Base-by-base conservation (phyloP, 2,888 invertebrate species). In the Corbicula japonica region DNA sequence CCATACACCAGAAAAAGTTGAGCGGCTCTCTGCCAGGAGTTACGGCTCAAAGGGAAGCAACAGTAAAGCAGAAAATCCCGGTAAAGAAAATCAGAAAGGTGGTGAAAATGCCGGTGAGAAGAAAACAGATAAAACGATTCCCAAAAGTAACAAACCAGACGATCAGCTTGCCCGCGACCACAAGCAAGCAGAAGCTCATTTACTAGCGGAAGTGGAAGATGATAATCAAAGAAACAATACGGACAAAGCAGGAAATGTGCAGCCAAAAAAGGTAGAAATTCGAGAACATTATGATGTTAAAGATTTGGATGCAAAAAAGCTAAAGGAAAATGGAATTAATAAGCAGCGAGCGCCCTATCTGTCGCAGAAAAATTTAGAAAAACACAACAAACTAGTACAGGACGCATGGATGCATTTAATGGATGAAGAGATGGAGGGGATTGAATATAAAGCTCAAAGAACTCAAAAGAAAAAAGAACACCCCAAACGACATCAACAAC, bases 341-440 rank as follows among this genome's bases (percentile, higher is more conserved):
- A 54, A 62, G 21, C 23, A 69, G 8, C 52, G 46, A 23, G 50
- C 58, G 5, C 54, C 71, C 10, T 63, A 62, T 38, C 61, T 79
- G 6, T 80, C 80, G 26, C 34, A 66, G 56, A 66, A 72, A 44
- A 76, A 66, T 54, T 56, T 76, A 18, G 52, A 48, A 60, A 65
- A 48, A 18, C 75, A 80, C 58, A 61, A 71, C 26, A 41, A 35
- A 28, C 23, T 23, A 18, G 34, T 73, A n/a, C 61, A 62, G 21
- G 68, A 63, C 41, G 61, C 48, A 15, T 62, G 71, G 62, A 28
- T 28, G 30, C 70, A 70, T 18, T 23, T 61, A 28, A 50, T 61
- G 38, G 61, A 61, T 32, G 54, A 28, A 26, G 65, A 68, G 15
- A 48, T 61, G 28, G 56, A 32, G 15, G 38, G 30, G 26, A 60